Conservation (phyloP, 2,797 vertebrate species). For the Acropternis orthonyx region DNA sequence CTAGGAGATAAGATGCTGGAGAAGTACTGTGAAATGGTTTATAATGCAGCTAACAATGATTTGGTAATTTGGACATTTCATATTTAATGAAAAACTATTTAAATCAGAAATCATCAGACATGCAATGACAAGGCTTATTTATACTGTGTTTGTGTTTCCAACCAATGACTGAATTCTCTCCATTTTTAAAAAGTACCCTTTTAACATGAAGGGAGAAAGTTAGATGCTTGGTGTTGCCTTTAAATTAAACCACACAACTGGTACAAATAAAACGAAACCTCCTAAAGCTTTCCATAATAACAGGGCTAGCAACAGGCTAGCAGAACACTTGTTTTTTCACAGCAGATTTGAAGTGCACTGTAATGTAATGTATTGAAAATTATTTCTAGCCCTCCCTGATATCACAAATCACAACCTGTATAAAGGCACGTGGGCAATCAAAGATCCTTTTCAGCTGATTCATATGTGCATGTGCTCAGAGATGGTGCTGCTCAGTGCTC, state of each 20-base stretch:
- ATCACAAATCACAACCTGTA: constrained; percentile 66
- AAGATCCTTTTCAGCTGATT: constrained; percentile 57
- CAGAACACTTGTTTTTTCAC: constrained; percentile 52
- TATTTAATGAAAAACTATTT: constrained; percentile 86
- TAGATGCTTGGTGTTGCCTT: constrained; percentile 63
- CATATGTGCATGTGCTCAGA: neutral
- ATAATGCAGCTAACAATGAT: constrained; percentile 87
- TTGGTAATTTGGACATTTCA: constrained; percentile 90
- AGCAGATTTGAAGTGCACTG: constrained; percentile 42
- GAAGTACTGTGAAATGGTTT: constrained; percentile 83
- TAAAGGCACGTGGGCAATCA: constrained; percentile 60
- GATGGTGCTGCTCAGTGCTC: constrained; percentile 17
- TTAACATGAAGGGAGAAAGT: constrained; percentile 76
- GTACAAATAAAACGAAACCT: constrained; percentile 37
- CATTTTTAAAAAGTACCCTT: constrained; percentile 82
- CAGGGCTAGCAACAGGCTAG: neutral
- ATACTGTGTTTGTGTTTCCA: constrained; percentile 43
- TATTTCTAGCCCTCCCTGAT: constrained; percentile 63
- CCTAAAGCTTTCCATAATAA: constrained; percentile 37
- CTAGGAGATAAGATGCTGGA: constrained; percentile 80
- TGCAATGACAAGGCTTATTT: constrained; percentile 57
- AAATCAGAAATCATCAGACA: constrained; percentile 81
- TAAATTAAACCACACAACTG: constrained; percentile 62
- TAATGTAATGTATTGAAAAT: constrained; percentile 65
- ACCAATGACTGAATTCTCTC: constrained; percentile 64